These are phyloP conservation scores for Isichthys henryi DNA, from an alignment of 2,113 vertebrate genomes.

Conservation along the genomic window DNA sequence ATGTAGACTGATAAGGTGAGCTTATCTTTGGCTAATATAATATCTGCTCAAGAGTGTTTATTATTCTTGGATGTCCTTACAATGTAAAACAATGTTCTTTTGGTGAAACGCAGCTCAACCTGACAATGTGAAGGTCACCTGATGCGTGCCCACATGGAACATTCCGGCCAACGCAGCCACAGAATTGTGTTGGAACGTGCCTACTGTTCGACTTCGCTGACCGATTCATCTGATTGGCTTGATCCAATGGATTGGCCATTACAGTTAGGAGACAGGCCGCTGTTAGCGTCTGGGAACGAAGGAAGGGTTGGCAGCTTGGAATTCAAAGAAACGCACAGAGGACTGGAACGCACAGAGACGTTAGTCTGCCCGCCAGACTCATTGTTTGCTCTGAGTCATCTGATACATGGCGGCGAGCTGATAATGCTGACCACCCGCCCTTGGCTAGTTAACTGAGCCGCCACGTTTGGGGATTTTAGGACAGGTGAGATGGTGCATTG, in stretches of 20 bases:
- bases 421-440: not conserved
- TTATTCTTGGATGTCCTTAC: constrained; percentile 43
- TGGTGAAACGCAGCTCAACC: constrained; percentile 25
- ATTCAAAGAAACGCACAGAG: constrained; percentile 19
- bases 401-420: not conserved
- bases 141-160: not conserved
- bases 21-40: constrained; percentile 47
- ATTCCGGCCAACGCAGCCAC: not conserved
- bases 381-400: not conserved
- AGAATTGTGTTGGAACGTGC: not conserved
- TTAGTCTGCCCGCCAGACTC: not conserved
- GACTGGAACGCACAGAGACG: not conserved
- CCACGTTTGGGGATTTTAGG: not conserved
- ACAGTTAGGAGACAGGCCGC: constrained; percentile 27
- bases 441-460: not conserved
- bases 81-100: not conserved
- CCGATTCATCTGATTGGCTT: not conserved
- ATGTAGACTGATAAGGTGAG: constrained; percentile 49
- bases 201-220: not conserved
- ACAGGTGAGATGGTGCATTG: not conserved
- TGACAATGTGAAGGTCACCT: constrained; percentile 15
- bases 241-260: constrained; percentile 21
- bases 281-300: constrained; percentile 28
- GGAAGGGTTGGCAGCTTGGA: constrained; percentile 23
- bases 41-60: constrained; percentile 33